Evolutionary conservation across 2,113 vertebrate species (phyloP).

Genomic region (Coracopsis vasa): DNA sequence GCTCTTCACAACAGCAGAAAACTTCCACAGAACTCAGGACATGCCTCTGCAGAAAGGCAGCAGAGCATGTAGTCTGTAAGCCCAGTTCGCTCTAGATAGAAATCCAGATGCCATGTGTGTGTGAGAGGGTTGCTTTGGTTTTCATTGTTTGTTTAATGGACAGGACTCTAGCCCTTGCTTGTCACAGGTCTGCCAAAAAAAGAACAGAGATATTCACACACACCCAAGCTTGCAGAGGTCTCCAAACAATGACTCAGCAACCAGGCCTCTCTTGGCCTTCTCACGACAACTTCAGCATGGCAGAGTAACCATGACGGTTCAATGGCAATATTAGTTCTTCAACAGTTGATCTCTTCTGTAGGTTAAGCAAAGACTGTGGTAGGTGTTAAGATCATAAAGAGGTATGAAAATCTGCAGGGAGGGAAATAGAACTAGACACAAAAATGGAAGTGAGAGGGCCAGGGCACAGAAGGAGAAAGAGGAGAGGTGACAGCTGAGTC

Average conservation of each 20-base stretch:
- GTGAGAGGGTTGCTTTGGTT: background rate
- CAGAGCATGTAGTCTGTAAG: accelerated
- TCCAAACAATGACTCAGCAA: conserved; percentile 11
- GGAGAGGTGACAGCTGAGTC: background rate
- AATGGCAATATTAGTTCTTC: background rate
- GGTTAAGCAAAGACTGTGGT: background rate
- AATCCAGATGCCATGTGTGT: background rate
- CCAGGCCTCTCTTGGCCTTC: background rate
- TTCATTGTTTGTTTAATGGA: background rate
- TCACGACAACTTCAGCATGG: background rate
- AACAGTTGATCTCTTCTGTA: background rate
- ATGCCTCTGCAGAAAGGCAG: background rate
- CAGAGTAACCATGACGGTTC: background rate
- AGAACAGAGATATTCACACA: background rate
- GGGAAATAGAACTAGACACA: background rate
- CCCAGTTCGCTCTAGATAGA: background rate
- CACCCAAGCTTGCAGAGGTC: background rate
- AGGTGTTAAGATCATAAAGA: background rate
- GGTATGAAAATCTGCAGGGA: background rate
- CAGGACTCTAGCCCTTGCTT: background rate
- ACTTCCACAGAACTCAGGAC: background rate
- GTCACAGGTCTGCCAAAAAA: background rate
- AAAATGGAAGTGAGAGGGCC: background rate
- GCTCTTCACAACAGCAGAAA: background rate
- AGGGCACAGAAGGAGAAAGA: background rate